Base-by-base conservation (phyloP, 2,888 invertebrate species). In the Embidobia sp. region DNA sequence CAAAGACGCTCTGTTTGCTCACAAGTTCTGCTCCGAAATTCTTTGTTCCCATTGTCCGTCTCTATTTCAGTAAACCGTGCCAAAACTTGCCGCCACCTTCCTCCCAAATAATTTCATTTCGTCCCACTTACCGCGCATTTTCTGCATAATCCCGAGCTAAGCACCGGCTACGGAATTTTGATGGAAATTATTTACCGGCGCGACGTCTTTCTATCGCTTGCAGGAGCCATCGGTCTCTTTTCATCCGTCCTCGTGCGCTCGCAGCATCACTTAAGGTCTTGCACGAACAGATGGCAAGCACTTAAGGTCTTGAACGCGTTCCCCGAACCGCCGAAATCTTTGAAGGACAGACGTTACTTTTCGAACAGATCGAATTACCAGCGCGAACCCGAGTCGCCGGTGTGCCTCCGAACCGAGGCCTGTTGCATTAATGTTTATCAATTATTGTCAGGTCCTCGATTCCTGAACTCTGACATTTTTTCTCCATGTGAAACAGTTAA, bases 231-330 rank as follows among this genome's bases (percentile, higher is more conserved):
- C 19, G 19, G 19, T 19, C 16, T 59, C 33, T 33, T 10, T 59
- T 44, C 31, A 33, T 27, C 13, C 55, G 31, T 5, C 40, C 11
- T 29, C 55, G 42, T 22, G 48, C 55, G 59, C 61, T 72, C 66
- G 40, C 66, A 35, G 55, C 72, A 37, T 57, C 73, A 57, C 73
- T 73, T 73, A 48, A 48, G 22, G 61, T 59, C 61, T 70, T 63
- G 26, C 51, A 48, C 16, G 27, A 72, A 82, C 85, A 85, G 84
- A 85, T 83, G 85, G 85, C 59, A 75, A 77, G 80, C 84, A 84
- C 83, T 84, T 82, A 84, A 84, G 76, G 66, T 75, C 76, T 72
- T 74, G 64, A 77, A 77, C 77, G 55, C 59, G 37, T 74, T 73
- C 64, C 48, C 35, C 57, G 64, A 73, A 73, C 40, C 51, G 48